Base-by-base conservation (phyloP, 1,140 invertebrate species). In the Ganaspis sp. region DNA sequence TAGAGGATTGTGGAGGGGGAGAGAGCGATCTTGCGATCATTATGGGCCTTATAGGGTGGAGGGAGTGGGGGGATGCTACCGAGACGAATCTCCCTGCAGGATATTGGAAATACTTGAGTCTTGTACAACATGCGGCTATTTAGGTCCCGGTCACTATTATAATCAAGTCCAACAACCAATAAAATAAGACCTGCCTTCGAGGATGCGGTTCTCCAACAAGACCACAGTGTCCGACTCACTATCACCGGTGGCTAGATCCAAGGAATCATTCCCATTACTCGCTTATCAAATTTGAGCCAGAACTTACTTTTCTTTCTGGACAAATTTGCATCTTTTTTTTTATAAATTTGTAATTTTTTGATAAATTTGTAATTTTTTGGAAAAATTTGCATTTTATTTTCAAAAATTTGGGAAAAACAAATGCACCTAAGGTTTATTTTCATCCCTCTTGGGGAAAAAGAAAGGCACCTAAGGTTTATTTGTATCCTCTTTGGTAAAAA, bases 81-180 rank as follows among this genome's bases (percentile, higher is more conserved):
- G 80, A 81, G 82, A 86, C 85, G 82, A 85, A 87, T 87, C 84
- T 84, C 87, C 81, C 85, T 85, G 87, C 89, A 90, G 89, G 89
- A 90, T 90, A 90, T 90, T 90, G 89, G 88, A 90, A 90, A 90
- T 89, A 90, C 88, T 88, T 87, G 85, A 85, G 85, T 79, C 87
- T 84, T 90, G 89, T 89, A 88, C 78, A 87, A 90, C 89, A 90
- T 83, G 87, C 73, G 81, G 82, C 87, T 85, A 88, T 87, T 88
- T 89, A 89, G 84, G 85, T 72, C 79, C 81, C 76, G 69, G 80
- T 78, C 78, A 76, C 82, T 86, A 89, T 90, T 89, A 89, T 88
- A 88, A 90, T 88, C 87, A 85, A 86, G 84, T 85, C 86, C 73
- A 81, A 85, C 85, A 83, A 81, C 81, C 75, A 84, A 84, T 83